phyloP scores from a whole-genome alignment of 1,140 invertebrate species.

The Adoxophyes honmai region DNA sequence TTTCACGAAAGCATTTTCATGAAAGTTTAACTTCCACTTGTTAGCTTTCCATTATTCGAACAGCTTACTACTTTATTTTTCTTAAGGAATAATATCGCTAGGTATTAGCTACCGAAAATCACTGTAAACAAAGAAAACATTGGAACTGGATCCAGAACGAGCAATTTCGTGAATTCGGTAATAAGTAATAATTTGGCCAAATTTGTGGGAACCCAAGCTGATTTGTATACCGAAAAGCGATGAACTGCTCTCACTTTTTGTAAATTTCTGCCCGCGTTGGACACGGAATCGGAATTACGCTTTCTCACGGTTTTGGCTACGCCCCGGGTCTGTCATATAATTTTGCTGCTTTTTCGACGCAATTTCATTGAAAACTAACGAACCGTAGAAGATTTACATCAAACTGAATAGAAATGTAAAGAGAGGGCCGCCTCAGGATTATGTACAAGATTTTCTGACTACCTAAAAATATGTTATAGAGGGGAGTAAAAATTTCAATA shows the following conservation, averaged over 20 bases:
- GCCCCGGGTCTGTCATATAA: slow-evolving; percentile 8
- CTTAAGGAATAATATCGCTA: too few species aligned
- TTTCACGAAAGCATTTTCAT: too few species aligned
- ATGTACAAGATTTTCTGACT: too few species aligned
- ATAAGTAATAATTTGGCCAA: slow-evolving; percentile 11
- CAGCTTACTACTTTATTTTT: too few species aligned
- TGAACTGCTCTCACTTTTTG: slow-evolving; percentile 12
- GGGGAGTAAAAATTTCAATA: too few species aligned
- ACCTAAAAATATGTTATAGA: too few species aligned
- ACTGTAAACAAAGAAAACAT: not conserved
- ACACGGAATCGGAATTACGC: not conserved
- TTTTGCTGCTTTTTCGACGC: not conserved
- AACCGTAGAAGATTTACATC: not conserved
- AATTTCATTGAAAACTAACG: slow-evolving; percentile 11
- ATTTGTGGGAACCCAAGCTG: not conserved
- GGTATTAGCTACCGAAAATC: too few species aligned
- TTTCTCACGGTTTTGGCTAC: slow-evolving; percentile 13
- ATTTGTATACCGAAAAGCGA: slow-evolving; percentile 5
- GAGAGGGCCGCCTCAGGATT: too few species aligned
- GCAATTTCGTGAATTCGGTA: not conserved
- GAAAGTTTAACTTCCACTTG: too few species aligned
- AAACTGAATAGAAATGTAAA: slow-evolving; percentile 2
- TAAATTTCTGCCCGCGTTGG: slow-evolving; percentile 2
- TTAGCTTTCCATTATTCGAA: too few species aligned
- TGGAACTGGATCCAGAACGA: not conserved